Base-by-base conservation (phyloP, 2,113 vertebrate species). In the Potamarius usumacintae region DNA sequence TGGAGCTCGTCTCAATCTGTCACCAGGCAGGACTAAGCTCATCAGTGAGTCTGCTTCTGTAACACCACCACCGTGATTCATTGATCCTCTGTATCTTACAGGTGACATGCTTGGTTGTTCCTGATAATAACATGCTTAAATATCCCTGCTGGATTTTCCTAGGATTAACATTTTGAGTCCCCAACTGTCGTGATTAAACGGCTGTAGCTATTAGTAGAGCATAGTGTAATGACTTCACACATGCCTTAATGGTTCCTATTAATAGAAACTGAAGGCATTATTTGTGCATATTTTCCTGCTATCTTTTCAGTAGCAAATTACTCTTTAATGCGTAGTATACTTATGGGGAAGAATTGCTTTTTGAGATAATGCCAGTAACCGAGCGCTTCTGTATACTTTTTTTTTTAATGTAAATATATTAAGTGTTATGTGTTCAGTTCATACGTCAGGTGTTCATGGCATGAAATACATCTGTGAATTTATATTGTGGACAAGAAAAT, bases 1-100 rank as follows among this genome's bases (percentile, higher is more conserved):
- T 50, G 78, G 71, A 82, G n/a, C 57, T 84, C 57, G 62, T 58
- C 25, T 86, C 60, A 84, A 71, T 89, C 69, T 85, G 86, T 89
- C 83, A 79, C 74, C 65, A 62, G 83, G 65, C 67, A 85, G 77
- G 53, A 42, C 65, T 83, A n/a, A 48, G 80, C 65, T 65, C 58
- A 57, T 85, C 60, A 60, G 67, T 20, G 76, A 60, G 18, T 81
- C 80, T 79, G 71, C 52, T 62, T 76, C 76, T 82, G 67, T 55
- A 25, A 67, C 84, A 57, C 20, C 71, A 52, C 30, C 34, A 55
- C 34, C 48, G 4, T 83, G 74, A 53, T 76, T 86, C 82, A 72
- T 85, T 17, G 11, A 27, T 87, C 7, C 53, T 11, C 58, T 60
- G 63, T 55, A 82, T 30, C 20, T 50, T 55, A 52, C 86, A 87